Evolutionary conservation across 2,888 invertebrate species (phyloP).

Genomic region (Scelioninae gen. 2): DNA sequence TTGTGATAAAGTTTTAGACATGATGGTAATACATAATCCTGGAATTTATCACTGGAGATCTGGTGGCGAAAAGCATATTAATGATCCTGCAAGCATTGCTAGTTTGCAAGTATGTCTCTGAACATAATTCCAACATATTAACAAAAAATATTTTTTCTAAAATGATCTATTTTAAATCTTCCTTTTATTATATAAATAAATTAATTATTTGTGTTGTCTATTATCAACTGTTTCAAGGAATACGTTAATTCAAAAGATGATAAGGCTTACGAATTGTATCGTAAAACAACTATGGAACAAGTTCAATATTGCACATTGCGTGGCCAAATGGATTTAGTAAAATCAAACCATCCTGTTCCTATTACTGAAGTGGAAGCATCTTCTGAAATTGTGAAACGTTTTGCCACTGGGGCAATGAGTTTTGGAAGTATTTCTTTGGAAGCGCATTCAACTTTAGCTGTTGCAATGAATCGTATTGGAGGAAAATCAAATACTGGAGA

Average conservation of each 20-base stretch:
- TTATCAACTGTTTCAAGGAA: slow-evolving; percentile 78
- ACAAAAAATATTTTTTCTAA: no score
- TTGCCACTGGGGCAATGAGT: slow-evolving; percentile 94
- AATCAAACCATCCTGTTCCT: slow-evolving; percentile 86
- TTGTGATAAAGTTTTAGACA: slow-evolving; percentile 81
- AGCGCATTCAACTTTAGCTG: slow-evolving; percentile 94
- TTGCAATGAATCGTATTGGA: slow-evolving; percentile 98
- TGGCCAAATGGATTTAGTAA: slow-evolving; percentile 93
- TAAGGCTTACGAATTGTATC: slow-evolving; percentile 89
- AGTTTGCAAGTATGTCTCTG: slow-evolving; percentile 79
- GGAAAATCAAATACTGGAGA: slow-evolving; percentile 99
- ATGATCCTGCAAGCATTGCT: slow-evolving; percentile 89
- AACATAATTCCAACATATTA: no score
- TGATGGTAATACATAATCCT: slow-evolving; percentile 87
- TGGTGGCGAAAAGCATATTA: slow-evolving; percentile 98
- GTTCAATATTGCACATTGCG: slow-evolving; percentile 91
- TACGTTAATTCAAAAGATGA: slow-evolving; percentile 88
- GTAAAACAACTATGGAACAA: slow-evolving; percentile 91
- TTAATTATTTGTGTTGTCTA: no score
- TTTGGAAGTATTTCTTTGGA: slow-evolving; percentile 98
- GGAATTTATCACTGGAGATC: slow-evolving; percentile 98
- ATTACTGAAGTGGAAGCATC: slow-evolving; percentile 95
- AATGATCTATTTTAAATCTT: background rate
- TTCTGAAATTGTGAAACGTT: slow-evolving; percentile 95
- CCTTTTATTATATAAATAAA: background rate